A percentile compares a stretch with the other conserved stretches of the same genome.
Conservation (phyloP, 2,113 vertebrate genomes). For the Zootoca vivipara region DNA sequence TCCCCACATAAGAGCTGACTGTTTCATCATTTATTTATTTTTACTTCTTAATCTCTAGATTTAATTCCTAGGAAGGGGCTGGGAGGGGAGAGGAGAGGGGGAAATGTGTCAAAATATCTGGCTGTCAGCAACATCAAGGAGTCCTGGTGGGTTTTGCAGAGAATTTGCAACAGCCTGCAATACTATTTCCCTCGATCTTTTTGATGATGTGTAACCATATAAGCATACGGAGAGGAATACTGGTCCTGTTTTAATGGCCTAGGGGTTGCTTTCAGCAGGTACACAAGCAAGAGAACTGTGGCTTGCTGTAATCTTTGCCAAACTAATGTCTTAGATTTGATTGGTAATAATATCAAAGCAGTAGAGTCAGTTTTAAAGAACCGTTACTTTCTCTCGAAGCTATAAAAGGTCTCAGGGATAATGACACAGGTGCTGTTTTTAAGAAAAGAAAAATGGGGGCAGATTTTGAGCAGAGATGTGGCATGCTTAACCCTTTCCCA, state of each 20-base stretch:
- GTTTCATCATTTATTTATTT: neutral
- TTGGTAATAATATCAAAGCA: neutral
- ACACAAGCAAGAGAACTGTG: neutral
- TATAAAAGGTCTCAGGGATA: neutral
- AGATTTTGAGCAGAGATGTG: neutral
- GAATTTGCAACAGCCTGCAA: constrained; percentile 1
- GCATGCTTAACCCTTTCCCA: neutral
- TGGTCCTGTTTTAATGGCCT: neutral
- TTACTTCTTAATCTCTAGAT: constrained; percentile 7
- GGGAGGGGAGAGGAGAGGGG: neutral
- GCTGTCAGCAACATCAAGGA: neutral
- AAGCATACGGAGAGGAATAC: neutral
- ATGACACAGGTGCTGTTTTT: neutral
- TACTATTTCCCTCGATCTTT: neutral
- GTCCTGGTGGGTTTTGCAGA: neutral
- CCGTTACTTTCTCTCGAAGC: neutral
- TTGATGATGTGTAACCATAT: constrained; percentile 5
- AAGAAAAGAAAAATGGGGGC: neutral
- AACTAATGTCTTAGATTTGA: neutral
- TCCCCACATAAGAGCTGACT: neutral
- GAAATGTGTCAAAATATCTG: neutral
- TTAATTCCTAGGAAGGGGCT: neutral
- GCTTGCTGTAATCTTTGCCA: neutral
- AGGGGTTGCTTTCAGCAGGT: neutral
- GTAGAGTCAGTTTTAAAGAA: neutral